These are phyloP conservation scores for Eucera pruinosa DNA, from an alignment of 2,888 invertebrate species.

Conservation along the genomic window DNA sequence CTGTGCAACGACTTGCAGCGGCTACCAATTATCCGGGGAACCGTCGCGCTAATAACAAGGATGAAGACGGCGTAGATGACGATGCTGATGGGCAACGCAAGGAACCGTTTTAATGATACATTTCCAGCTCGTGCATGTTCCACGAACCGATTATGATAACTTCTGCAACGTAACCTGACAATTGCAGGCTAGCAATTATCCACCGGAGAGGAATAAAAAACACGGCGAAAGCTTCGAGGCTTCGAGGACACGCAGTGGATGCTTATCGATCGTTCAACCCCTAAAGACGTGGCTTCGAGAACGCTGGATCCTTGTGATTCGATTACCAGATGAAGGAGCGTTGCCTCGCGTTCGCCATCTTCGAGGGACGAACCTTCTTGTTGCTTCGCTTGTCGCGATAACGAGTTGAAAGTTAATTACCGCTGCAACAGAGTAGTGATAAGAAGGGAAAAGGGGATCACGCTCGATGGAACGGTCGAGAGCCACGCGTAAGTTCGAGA, in stretches of 20 bases:
- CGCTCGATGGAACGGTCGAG: neutral
- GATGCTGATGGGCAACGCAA: neutral
- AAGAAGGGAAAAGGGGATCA: neutral
- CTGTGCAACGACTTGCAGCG: neutral
- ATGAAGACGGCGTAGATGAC: neutral
- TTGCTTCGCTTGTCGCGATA: conserved; percentile 45
- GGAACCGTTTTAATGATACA: conserved; percentile 40
- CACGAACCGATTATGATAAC: conserved; percentile 30
- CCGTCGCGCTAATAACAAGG: conserved; percentile 36
- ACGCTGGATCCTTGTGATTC: conserved; percentile 35
- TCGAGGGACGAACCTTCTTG: conserved; percentile 6
- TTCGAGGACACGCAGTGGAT: neutral
- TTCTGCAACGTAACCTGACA: conserved; percentile 23
- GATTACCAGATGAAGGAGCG: conserved; percentile 21
- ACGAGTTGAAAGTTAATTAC: conserved; percentile 54
- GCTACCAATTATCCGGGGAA: conserved; percentile 27
- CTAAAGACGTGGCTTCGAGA: conserved; percentile 4
- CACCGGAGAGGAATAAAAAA: conserved; percentile 1
- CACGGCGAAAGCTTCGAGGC: neutral
- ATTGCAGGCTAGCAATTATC: conserved; percentile 32
- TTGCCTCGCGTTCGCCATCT: conserved; percentile 15
- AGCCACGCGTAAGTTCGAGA: conserved; percentile 1
- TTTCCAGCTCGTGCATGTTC: conserved; percentile 13
- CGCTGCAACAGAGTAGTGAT: conserved; percentile 10
- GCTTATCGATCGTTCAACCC: conserved; percentile 13